Conservation (phyloP, 2,888 invertebrate genomes). For the Cephus spinipes region DNA sequence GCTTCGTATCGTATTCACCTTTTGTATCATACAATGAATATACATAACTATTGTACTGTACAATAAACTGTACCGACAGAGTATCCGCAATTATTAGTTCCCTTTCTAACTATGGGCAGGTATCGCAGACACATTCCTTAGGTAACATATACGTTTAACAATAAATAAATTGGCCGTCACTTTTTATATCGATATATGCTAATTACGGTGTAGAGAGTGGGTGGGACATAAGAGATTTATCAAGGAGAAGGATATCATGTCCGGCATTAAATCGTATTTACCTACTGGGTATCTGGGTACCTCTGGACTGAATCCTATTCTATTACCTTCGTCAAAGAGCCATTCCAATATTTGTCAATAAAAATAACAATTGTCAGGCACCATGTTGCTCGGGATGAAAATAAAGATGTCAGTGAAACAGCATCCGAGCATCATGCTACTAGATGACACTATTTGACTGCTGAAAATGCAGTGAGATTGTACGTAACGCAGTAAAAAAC, state of each 20-base stretch:
- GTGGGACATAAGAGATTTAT: not conserved
- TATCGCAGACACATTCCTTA: not conserved
- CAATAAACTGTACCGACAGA: conserved; percentile 23
- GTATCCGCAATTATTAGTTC: not conserved
- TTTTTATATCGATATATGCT: not conserved
- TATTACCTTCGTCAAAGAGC: not conserved
- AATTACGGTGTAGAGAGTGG: not conserved
- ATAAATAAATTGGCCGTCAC: not conserved
- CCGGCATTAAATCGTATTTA: not conserved
- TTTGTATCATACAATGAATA: conserved; percentile 28
- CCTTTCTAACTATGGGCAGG: not conserved
- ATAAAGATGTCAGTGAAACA: not conserved
- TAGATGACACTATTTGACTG: not conserved
- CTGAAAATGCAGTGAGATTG: not conserved
- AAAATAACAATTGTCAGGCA: not conserved
- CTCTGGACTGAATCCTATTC: not conserved
- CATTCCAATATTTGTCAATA: not conserved
- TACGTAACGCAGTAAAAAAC: not conserved
- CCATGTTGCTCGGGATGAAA: not conserved
- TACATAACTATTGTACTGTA: conserved; percentile 19
- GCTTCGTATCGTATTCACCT: conserved; percentile 7
- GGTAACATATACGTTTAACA: not conserved
- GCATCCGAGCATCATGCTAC: not conserved
- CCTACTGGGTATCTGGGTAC: not conserved
- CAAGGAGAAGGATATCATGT: not conserved